Percentiles rank a stretch among this genome's conserved stretches.
Conservation (phyloP, 1,140 invertebrate species). For the Formica exsecta region DNA sequence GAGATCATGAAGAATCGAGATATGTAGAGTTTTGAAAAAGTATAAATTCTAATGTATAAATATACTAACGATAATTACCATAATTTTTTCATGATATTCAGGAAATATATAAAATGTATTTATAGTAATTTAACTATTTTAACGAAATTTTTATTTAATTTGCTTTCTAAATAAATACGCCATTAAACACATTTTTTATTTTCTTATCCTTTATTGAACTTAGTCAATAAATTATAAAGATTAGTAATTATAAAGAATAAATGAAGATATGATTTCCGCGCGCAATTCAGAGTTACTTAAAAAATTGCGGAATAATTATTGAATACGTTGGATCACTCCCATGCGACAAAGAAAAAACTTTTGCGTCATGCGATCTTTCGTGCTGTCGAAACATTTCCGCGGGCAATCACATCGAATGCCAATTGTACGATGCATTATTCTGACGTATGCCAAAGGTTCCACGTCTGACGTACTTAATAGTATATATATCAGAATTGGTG, state of each 20-base stretch:
- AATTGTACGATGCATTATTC: slow-evolving; percentile 22
- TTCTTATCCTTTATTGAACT: not conserved
- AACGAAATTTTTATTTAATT: not conserved
- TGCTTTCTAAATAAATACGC: not conserved
- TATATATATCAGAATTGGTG: not conserved
- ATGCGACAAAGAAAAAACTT: not conserved
- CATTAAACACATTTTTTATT: too few relatives aligned
- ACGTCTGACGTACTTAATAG: slow-evolving; percentile 12
- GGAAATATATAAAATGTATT: too few relatives aligned
- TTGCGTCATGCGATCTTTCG: slow-evolving; percentile 35
- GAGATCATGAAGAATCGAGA: slow-evolving; percentile 4
- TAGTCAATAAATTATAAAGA: not conserved
- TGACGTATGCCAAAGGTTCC: not conserved
- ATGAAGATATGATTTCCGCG: not conserved
- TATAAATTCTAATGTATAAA: slow-evolving; percentile 3
- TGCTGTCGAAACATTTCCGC: slow-evolving; percentile 12
- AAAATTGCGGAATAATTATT: slow-evolving; percentile 19
- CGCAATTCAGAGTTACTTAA: not conserved
- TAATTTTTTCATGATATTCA: too few relatives aligned
- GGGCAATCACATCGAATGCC: slow-evolving; percentile 28
- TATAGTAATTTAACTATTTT: not conserved
- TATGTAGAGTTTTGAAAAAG: not conserved
- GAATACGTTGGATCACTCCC: not conserved
- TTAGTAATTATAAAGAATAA: not conserved
- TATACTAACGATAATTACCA: not conserved